Base-by-base conservation (phyloP, 2,797 vertebrate genomes). In the Eupleurogrammus muticus region DNA sequence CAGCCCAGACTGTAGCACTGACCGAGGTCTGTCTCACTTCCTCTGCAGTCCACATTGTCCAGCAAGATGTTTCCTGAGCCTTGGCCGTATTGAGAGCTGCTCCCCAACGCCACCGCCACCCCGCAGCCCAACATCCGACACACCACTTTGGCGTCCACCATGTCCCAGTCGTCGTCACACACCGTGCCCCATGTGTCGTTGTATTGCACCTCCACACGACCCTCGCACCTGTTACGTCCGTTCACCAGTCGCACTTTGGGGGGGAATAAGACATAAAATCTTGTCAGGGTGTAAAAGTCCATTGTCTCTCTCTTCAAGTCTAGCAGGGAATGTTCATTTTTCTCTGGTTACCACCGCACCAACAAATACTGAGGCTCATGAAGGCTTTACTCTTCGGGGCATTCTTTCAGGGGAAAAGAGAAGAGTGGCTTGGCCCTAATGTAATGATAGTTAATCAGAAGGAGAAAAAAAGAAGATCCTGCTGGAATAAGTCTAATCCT, bases 101-200 rank as follows among this genome's bases (percentile, higher is more conserved):
- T 92, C 0, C 95, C 94, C 49, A 95, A 91, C 0, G 93, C 76
- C 57, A 95, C 70, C 0, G 97, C 96, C 0, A 92, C 84, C 7
- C 97, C 97, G 0, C 98, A 99, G 70, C 89, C 90, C 89, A 99
- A 87, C 93, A 99, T 97, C 28, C 90, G 94, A 46, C 97, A 99
- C 79, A 98, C 96, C 70, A 99, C 95, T 0, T 95, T 96, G 88
- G 97, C 96, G 0, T 99, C 97, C 88, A 98, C 94, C 60, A 99
- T 95, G 87, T 99, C 98, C 97, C 97, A 99, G 90, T 98, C 96
- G 0, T 99, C 98, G 0, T 99, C 97, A 0, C 97, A 99, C 55
- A 99, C 97, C 0, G 97, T 98, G 54, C 98, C 98, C 98, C 97
- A 98, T 3, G 94, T 90, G 24, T 89, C 89, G 0, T 97, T 93